Percentiles rank a stretch among this genome's conserved stretches.
Evolutionary conservation across 2,888 invertebrate species (phyloP).

Genomic region (Pyrochroa serraticornis): DNA sequence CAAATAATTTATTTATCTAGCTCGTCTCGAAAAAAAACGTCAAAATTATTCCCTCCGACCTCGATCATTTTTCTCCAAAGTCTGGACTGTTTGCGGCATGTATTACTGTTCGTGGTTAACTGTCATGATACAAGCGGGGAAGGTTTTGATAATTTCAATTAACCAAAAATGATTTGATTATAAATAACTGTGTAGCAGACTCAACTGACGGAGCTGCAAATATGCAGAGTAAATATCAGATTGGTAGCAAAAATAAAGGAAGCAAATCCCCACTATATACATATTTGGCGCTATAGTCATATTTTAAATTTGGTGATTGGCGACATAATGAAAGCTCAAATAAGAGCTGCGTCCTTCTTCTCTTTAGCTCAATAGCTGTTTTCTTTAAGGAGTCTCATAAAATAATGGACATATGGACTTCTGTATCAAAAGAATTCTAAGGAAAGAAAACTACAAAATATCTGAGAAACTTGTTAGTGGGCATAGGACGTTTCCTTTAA

Average conservation of each 20-base stretch:
- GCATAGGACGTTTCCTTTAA: conserved; percentile 8
- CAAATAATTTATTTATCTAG: too few relatives aligned
- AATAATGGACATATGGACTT: conserved; percentile 23
- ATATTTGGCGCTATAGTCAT: conserved; percentile 33
- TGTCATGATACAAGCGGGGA: conserved; percentile 15
- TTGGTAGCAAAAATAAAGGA: conserved; percentile 19
- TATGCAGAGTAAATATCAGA: conserved; percentile 31
- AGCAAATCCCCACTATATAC: conserved; percentile 22
- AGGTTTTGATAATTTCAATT: conserved; percentile 19
- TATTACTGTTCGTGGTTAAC: too few relatives aligned
- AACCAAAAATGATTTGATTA: conserved; percentile 13
- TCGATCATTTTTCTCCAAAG: too few relatives aligned
- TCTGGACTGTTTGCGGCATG: too few relatives aligned
- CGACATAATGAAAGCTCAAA: conserved; percentile 20
- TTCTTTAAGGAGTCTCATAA: conserved; percentile 22
- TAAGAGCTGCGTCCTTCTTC: conserved; percentile 13
- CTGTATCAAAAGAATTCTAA: too few relatives aligned
- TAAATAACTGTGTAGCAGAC: conserved; percentile 29
- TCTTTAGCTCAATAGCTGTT: too few relatives aligned
- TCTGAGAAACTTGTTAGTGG: conserved; percentile 14
- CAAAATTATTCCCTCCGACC: too few relatives aligned
- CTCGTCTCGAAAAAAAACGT: too few relatives aligned
- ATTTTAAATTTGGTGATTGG: conserved; percentile 30
- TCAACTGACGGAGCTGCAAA: conserved; percentile 32
- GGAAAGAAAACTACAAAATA: neutral